Evolutionary conservation across 2,797 vertebrate species (phyloP).

Genomic region (Spinibarbus caldwelli): DNA sequence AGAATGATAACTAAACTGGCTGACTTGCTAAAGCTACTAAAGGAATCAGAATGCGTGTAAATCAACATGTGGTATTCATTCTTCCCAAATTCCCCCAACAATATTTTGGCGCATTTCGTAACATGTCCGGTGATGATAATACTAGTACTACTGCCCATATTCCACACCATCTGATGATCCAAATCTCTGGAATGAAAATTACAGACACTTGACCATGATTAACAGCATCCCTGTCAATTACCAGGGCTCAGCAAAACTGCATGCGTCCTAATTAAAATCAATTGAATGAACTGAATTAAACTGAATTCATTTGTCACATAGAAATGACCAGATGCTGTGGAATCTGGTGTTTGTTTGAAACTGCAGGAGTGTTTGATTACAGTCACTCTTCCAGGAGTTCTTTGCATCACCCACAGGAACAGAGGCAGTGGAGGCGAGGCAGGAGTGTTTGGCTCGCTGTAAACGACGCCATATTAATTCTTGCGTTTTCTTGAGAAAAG

Average conservation of each 20-base stretch:
- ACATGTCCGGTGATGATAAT: background rate
- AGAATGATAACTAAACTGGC: background rate
- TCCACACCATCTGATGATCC: slow-evolving; percentile 22
- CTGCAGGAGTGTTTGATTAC: slow-evolving; percentile 35
- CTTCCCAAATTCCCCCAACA: background rate
- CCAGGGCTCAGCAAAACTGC: slow-evolving; percentile 13
- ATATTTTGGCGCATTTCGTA: background rate
- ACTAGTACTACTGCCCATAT: background rate
- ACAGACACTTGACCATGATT: slow-evolving; percentile 41
- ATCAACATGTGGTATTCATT: background rate
- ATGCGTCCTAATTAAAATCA: slow-evolving; percentile 42
- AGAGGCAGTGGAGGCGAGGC: background rate
- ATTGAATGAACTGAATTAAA: slow-evolving; percentile 35
- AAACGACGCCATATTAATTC: slow-evolving; percentile 73
- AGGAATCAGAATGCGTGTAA: background rate
- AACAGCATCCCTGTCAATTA: slow-evolving; percentile 45
- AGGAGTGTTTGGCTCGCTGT: slow-evolving; percentile 67
- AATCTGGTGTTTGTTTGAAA: slow-evolving; percentile 34
- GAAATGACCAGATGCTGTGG: slow-evolving; percentile 42
- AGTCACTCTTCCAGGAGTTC: slow-evolving; percentile 23
- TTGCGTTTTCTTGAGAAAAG: slow-evolving; percentile 71
- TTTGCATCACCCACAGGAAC: slow-evolving; percentile 36
- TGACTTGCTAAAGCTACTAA: background rate
- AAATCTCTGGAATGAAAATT: slow-evolving; percentile 32
- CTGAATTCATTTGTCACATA: slow-evolving; percentile 36